A percentile compares a stretch with the other conserved stretches of the same genome.
phyloP scores from a whole-genome alignment of 2,113 vertebrate species.

The Zosterops pallidus region DNA sequence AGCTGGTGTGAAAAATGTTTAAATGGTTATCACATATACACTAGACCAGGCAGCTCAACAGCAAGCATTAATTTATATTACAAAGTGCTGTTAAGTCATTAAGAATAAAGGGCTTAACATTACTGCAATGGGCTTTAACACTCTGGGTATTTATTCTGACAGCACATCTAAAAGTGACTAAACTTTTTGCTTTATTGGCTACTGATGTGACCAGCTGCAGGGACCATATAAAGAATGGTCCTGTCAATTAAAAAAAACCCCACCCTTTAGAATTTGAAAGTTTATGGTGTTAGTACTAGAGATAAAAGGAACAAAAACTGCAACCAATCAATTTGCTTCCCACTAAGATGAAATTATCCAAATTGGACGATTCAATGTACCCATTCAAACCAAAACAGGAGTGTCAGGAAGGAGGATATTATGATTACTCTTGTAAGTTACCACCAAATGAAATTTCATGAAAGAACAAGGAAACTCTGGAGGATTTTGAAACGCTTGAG shows the following conservation, averaged over 20 bases:
- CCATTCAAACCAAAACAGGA: not conserved
- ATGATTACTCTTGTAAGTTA: not conserved
- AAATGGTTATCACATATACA: not conserved
- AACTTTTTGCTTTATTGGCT: not conserved
- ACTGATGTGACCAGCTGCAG: not conserved
- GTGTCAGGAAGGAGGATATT: not conserved
- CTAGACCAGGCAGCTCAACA: not conserved
- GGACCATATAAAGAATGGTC: not conserved
- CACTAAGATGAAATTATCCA: not conserved
- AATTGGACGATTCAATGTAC: not conserved
- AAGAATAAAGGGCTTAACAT: not conserved
- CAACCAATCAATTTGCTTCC: not conserved
- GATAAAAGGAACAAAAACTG: not conserved
- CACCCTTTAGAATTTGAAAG: fast-evolving
- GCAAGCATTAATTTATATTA: not conserved
- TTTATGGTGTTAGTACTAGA: not conserved
- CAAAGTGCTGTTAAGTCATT: not conserved
- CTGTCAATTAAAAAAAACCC: not conserved
- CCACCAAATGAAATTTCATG: not conserved
- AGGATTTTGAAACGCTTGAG: not conserved
- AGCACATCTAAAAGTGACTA: not conserved
- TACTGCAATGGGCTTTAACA: not conserved
- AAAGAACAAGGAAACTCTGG: not conserved
- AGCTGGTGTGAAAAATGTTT: not conserved
- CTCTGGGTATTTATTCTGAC: not conserved